Percentiles rank a stretch among this genome's conserved stretches.
These are phyloP conservation scores for Lepus oiostolus DNA, from an alignment of 2,797 vertebrate genomes.

Conservation along the genomic window DNA sequence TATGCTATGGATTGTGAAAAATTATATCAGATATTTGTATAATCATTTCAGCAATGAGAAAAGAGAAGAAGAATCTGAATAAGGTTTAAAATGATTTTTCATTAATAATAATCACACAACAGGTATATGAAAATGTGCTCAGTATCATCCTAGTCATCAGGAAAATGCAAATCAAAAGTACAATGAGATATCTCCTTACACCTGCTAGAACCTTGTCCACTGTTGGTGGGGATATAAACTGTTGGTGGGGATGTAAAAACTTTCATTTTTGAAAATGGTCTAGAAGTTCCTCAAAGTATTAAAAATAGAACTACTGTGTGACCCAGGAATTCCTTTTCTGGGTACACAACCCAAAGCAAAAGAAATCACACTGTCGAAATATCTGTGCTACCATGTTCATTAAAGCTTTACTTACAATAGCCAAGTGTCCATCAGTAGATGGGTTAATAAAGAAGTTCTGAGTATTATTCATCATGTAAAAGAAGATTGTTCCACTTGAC, in stretches of 20 bases:
- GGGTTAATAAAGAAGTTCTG: not conserved
- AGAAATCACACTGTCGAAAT: not conserved
- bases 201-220: not conserved
- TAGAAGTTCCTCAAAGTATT: not conserved
- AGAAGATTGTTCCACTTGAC: not conserved
- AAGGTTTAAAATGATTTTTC: not conserved
- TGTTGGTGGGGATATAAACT: not conserved
- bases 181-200: not conserved
- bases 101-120: not conserved
- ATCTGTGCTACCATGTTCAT: not conserved
- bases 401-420: not conserved
- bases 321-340: not conserved
- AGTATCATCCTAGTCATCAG: not conserved
- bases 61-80: not conserved
- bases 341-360: not conserved
- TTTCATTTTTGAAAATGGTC: not conserved
- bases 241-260: not conserved
- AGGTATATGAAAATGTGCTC: not conserved
- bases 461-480: not conserved
- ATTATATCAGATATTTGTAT: not conserved
- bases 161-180: not conserved
- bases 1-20: not conserved
- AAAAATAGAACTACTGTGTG: not conserved
- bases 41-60: not conserved
- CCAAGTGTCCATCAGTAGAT: not conserved